phyloP scores from a whole-genome alignment of 2,888 invertebrate species.

The Ypsolopha sequella region DNA sequence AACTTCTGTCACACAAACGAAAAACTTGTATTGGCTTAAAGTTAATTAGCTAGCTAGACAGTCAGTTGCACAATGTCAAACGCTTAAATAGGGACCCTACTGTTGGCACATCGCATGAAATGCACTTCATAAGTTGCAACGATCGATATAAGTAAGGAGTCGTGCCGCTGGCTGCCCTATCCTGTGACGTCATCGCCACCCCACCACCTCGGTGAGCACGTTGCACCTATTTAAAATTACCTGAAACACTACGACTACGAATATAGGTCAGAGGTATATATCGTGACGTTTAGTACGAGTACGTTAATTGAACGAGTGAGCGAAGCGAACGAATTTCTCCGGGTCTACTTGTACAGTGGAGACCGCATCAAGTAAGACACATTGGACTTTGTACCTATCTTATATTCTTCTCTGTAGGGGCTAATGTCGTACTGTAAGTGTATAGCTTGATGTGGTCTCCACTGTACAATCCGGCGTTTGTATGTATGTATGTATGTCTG shows the following conservation, averaged over 20 bases:
- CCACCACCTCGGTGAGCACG: constrained; percentile 13
- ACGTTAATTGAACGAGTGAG: too few relatives aligned
- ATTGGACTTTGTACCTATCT: too few relatives aligned
- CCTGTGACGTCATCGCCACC: constrained; percentile 27
- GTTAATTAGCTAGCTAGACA: not conserved
- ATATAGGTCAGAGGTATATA: not conserved
- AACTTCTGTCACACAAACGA: too few relatives aligned
- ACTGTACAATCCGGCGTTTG: too few relatives aligned
- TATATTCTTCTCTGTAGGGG: too few relatives aligned
- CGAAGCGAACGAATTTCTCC: too few relatives aligned
- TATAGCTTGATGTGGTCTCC: too few relatives aligned
- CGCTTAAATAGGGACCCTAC: not conserved
- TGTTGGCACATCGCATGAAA: not conserved
- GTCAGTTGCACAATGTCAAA: not conserved
- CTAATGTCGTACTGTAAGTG: too few relatives aligned
- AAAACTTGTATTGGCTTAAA: too few relatives aligned
- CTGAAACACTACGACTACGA: not conserved
- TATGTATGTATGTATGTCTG: too few relatives aligned
- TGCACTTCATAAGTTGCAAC: not conserved
- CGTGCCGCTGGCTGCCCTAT: constrained; percentile 23
- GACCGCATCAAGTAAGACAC: too few relatives aligned
- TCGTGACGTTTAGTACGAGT: not conserved
- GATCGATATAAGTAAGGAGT: constrained; percentile 20
- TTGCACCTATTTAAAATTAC: not conserved
- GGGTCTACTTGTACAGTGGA: not conserved